Base-by-base conservation (phyloP, 1,140 invertebrate species). In the Papilio glaucus region DNA sequence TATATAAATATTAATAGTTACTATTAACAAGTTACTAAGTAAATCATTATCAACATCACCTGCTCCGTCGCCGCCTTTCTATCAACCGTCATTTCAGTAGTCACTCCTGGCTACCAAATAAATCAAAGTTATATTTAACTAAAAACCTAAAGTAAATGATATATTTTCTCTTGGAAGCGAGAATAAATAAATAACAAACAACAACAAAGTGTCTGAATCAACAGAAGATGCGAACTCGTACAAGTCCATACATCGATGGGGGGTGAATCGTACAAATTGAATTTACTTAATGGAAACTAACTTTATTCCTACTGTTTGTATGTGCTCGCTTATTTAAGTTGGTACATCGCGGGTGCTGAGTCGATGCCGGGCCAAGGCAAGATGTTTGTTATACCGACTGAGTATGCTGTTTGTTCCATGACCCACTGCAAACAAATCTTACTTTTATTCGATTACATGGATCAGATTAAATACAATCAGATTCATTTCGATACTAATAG, bases 211-310 rank as follows among this genome's bases (percentile, higher is more conserved):
- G 41, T 60, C 49, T 63, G 65, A 72, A 60, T 65, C 63, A 29
- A 41, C 18, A 38, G 29, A 62, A 76, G 63, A 62, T 24, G 12
- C 24, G 39, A 77, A 75, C 76, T 73, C 72, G 61, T 73, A 72
- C 72, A 70, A 74, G 73, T 75, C 74, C 57, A 33, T 72, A 69
- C 26, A 63, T 70, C 74, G 62, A 80, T 73, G 45, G 75, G 53
- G 72, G 72, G 77, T 77, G 73, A 77, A 78, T 81, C 72, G 45
- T 33, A 72, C 72, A 81, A 81, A 82, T 76, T 82, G 74, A 72
- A 77, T 76, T 82, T 82, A 77, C 74, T 72, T 82, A 82, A 82
- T 81, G 70, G 74, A 80, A 72, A 42, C 73, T 72, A 69, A 42
- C 63, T 73, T 72, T 75, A 45, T 65, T 71, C 61, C 71, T 10